Evolutionary conservation across 1,140 invertebrate genomes (phyloP), one percentile per base, ranked within the genome.

Genomic region (Tenebrio molitor): DNA sequence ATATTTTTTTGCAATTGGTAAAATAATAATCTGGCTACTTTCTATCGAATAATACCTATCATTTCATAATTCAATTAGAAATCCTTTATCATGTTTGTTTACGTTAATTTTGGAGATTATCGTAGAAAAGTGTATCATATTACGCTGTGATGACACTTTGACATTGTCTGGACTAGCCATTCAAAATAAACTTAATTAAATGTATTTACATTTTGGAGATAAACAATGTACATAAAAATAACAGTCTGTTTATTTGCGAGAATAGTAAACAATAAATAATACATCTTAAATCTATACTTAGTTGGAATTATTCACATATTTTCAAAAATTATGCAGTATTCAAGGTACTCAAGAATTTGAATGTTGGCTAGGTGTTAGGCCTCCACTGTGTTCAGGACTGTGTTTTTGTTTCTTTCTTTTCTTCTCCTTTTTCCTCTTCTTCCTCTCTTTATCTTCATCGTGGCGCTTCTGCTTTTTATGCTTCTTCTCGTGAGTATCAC

Each of bases 391-490:
- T 80, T 97, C 95, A 0, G 95, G 94, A 81, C 94, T 96, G 80
- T 97, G 95, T 79, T 95, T 95, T 79, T 96, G 94, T 83, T 95
- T 96, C 89, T 97, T 96, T 69, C 95, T 89, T 79, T 97, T 97
- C 83, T 97, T 96, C 79, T 97, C 95, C 85, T 97, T 97, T 89
- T 97, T 97, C 77, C 95, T 88, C 79, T 97, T 97, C 84, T 95
- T 96, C 25, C 95, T 87, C 80, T 97, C 95, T 77, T 97, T 97
- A 76, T 97, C 95, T 70, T 97, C 95, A 77, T 97, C 95, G 77
- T 96, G 94, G 15, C 94, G 86, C 81, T 97, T 97, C 79, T 97
- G 94, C 80, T 97, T 97, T 86, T 97, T 98, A 81, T 97, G 95
- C 82, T 97, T 97, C 87, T 97, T 97, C 81, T 97, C 95, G 78